Base-by-base conservation (phyloP, 2,113 vertebrate genomes). In the Hemiprocne comata region DNA sequence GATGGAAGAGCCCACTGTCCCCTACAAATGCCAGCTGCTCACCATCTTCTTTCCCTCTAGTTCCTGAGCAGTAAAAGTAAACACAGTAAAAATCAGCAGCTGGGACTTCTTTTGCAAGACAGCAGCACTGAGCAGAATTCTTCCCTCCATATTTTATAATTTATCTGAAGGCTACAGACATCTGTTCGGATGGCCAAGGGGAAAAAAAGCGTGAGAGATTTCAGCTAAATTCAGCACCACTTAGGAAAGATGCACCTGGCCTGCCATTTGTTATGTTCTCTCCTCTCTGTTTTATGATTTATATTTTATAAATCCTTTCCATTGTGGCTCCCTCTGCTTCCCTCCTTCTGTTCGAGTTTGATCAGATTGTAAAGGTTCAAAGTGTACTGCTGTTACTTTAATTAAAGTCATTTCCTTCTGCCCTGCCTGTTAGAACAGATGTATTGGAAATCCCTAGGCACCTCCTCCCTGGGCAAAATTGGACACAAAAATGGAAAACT, bases 171-270 rank as follows among this genome's bases (percentile, higher is more conserved):
- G 76, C 85, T 95, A 79, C 65, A 92, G 91, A 85, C 95, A 96
- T 97, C 95, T 97, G 92, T 89, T 96, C 48, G 1, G 87, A 84
- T 70, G 73, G 85, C 85, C 87, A 93, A 94, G 34, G 93, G 86
- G 44, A 57, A 79, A 94, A 90, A 89, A 84, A 73, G 66, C 93
- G 95, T 74, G 70, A 94, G 75, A 71, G 95, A 92, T 84, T 88
- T 92, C 81, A 90, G 91, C 83, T 94, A 97, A 97, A 97, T 97
- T 96, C 91, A 94, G 88, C 61, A 93, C 75, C 78, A 88, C 91
- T 95, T 94, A 86, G 94, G 76, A 96, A 96, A 87, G 71, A 76
- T 34, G 88, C 94, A 97, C 92, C 96, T 97, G 93, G 85, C 18
- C 50, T 92, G 75, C 87, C 89, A 96, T 96, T 97, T 96, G 91